These are phyloP conservation scores for Struthio camelus DNA, from an alignment of 2,113 vertebrate genomes.

Conservation along the genomic window DNA sequence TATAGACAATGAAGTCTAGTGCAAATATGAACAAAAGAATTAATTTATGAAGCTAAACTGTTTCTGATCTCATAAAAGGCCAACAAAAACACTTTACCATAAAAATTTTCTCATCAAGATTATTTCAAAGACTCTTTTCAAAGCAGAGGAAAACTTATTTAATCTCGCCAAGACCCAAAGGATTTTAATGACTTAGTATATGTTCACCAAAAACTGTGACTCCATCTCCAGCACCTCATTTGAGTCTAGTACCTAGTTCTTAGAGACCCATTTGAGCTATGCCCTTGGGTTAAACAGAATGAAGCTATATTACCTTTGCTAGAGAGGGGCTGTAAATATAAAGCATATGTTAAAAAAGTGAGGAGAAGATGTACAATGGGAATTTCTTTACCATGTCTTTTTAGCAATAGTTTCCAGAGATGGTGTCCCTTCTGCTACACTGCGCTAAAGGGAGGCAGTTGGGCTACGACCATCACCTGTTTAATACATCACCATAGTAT, in stretches of 20 bases:
- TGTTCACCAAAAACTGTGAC: not conserved
- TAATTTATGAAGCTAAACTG: not conserved
- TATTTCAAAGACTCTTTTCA: not conserved
- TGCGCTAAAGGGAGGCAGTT: not conserved
- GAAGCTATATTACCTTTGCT: not conserved
- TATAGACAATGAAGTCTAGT: not conserved
- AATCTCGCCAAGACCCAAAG: not conserved
- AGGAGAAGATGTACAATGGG: not conserved
- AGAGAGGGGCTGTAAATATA: not conserved
- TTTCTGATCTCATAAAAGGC: not conserved
- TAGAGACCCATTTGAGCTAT: not conserved
- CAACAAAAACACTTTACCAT: not conserved
- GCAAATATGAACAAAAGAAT: not conserved
- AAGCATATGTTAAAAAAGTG: not conserved
- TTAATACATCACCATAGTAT: not conserved
- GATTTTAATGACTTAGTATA: not conserved
- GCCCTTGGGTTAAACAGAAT: not conserved
- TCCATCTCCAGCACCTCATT: not conserved
- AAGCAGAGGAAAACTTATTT: not conserved
- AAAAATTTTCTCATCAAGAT: not conserved
- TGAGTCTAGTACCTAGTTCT: not conserved
- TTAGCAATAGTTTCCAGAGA: not conserved
- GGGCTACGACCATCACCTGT: not conserved
- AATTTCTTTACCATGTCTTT: not conserved
- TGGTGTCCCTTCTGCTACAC: not conserved